Base-by-base conservation (phyloP, 2,888 invertebrate genomes). In the Digitonthophagus gazella region DNA sequence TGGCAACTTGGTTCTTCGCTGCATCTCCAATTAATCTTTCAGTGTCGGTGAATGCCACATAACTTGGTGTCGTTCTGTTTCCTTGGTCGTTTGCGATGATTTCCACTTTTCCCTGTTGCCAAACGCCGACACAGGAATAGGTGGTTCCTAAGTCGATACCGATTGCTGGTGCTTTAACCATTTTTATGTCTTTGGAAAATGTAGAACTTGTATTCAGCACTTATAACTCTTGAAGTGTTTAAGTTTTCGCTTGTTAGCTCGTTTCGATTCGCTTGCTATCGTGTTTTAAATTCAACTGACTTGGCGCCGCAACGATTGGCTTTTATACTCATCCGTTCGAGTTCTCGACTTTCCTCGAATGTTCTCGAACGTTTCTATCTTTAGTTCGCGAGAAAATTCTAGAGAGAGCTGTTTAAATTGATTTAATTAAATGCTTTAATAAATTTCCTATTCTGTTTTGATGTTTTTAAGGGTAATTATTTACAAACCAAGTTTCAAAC, bases 31-130 rank as follows among this genome's bases (percentile, higher is more conserved):
- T 74, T 54, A 95, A 85, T 64, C 94, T 86, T 82, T 95, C 93
- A 2, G 89, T 90, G 75, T 95, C 93, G 16, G 92, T 93, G 81
- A 95, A 95, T 3, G 93, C 93, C 65, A 95, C 94, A 83, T 93
- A 95, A 73, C n/a, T n/a, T n/a, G n/a, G n/a, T n/a, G n/a, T n/a
- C n/a, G n/a, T n/a, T n/a, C n/a, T n/a, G n/a, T n/a, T n/a, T n/a
- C n/a, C n/a, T n/a, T n/a, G n/a, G n/a, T n/a, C n/a, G n/a, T n/a
- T n/a, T n/a, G n/a, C n/a, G n/a, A n/a, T n/a, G n/a, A n/a, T n/a
- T n/a, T n/a, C n/a, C n/a, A n/a, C n/a, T n/a, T n/a, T n/a, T n/a
- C n/a, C n/a, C n/a, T n/a, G n/a, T n/a, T n/a, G n/a, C n/a, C n/a
- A n/a, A n/a, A n/a, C n/a, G n/a, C n/a, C n/a, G n/a, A n/a, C n/a